A percentile compares a stretch with the other conserved stretches of the same genome.
phyloP scores from a whole-genome alignment of 2,797 vertebrate genomes.

The Aulostomus chinensis region DNA sequence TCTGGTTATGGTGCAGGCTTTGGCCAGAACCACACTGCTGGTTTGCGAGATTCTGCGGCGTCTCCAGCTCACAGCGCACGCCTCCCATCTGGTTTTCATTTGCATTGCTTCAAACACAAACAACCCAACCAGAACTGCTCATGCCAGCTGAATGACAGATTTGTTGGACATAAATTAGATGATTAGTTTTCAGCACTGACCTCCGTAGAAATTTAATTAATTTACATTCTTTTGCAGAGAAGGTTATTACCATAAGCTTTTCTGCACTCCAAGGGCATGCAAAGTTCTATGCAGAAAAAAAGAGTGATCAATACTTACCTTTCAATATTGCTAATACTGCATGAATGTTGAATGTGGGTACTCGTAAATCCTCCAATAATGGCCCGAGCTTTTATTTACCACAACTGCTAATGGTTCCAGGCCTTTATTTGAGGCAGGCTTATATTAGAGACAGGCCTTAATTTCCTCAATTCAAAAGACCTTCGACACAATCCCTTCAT shows the following conservation, averaged over 20 bases:
- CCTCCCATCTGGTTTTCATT: too few species aligned
- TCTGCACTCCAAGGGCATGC: background rate
- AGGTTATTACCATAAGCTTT: background rate
- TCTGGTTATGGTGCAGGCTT: constrained; percentile 22
- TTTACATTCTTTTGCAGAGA: constrained; percentile 19
- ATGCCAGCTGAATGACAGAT: too few species aligned
- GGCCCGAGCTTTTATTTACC: too few species aligned
- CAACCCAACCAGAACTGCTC: too few species aligned
- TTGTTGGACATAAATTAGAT: too few species aligned
- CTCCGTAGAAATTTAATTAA: constrained; percentile 1
- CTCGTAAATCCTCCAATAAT: too few species aligned
- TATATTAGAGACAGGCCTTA: too few species aligned
- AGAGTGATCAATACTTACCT: constrained; percentile 7
- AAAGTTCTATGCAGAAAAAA: constrained; percentile 3
- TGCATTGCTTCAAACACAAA: too few species aligned
- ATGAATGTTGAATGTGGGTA: background rate
- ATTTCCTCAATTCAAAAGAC: too few species aligned
- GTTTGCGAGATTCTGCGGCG: background rate
- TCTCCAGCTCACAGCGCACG: constrained; percentile 7
- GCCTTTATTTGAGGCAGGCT: too few species aligned
- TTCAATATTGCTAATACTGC: background rate
- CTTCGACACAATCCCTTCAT: too few species aligned
- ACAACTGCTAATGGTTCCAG: background rate
- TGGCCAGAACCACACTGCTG: constrained; percentile 2
- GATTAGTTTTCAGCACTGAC: constrained; percentile 6